Evolutionary conservation across 2,113 vertebrate species (phyloP).

Genomic region (Furnarius figulus): DNA sequence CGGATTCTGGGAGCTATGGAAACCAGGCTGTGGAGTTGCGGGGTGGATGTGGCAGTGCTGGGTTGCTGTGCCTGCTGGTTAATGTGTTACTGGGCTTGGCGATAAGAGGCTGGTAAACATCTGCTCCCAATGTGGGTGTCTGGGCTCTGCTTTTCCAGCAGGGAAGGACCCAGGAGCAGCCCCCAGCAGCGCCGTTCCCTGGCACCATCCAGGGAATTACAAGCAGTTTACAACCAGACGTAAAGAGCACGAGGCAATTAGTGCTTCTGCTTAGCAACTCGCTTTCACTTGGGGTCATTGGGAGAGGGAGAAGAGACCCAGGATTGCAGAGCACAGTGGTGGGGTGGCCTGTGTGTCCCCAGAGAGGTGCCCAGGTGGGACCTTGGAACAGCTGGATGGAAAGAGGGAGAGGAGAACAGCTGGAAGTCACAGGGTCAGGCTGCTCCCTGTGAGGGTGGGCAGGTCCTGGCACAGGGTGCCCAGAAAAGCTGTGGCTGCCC

Average conservation of each 20-base stretch:
- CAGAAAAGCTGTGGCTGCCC: background rate
- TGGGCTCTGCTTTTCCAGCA: background rate
- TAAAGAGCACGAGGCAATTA: background rate
- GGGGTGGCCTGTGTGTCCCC: rapidly evolving
- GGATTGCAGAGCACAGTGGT: rapidly evolving
- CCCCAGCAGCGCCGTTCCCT: background rate
- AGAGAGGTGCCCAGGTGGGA: background rate
- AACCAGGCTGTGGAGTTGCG: background rate
- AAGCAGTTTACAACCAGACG: background rate
- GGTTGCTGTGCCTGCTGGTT: background rate
- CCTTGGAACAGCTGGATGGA: background rate
- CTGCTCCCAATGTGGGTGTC: background rate
- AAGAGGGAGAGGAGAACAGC: background rate
- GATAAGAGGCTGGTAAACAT: background rate
- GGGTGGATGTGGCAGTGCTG: background rate
- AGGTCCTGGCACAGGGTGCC: background rate
- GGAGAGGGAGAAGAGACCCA: background rate
- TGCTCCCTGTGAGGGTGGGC: background rate
- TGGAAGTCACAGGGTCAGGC: background rate
- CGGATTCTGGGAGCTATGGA: background rate
- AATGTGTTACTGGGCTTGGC: background rate
- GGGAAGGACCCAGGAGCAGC: background rate
- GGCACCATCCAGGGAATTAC: background rate
- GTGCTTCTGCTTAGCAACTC: background rate
- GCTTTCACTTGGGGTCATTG: rapidly evolving